Percentiles rank a stretch among this genome's conserved stretches.
Conservation (phyloP, 92 coral and sea anemone species). For the Galaxea fascicularis region DNA sequence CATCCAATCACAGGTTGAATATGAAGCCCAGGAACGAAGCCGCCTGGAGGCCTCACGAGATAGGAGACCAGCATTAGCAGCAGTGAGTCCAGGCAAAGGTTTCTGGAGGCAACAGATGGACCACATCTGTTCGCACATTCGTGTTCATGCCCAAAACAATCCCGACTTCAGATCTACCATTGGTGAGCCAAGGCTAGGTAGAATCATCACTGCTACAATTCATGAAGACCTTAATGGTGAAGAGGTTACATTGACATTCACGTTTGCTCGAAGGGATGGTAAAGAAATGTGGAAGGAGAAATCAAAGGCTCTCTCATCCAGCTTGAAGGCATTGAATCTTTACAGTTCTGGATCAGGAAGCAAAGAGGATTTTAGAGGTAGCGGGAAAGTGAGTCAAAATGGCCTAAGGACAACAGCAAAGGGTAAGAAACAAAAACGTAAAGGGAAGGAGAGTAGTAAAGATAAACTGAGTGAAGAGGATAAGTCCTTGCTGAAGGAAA, state of each 20-base stretch:
- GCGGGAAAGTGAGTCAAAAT: constrained; percentile 44
- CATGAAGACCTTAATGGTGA: constrained; percentile 97
- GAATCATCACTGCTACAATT: constrained; percentile 90
- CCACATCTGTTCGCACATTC: constrained; percentile 95
- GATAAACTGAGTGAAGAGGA: constrained; percentile 73
- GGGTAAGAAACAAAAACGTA: constrained; percentile 66
- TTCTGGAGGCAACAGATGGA: constrained; percentile 99
- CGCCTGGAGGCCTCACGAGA: constrained; percentile 88
- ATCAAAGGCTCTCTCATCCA: constrained; percentile 74
- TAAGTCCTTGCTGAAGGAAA: constrained; percentile 80
- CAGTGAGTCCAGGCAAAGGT: constrained; percentile 98
- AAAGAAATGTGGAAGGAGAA: constrained; percentile 83
- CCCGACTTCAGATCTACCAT: constrained; percentile 93
- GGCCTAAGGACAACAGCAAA: constrained; percentile 58
- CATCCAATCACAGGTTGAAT: constrained; percentile 78
- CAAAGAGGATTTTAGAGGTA: constrained; percentile 63
- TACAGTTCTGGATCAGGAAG: constrained; percentile 42
- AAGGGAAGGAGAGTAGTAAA: constrained; percentile 56
- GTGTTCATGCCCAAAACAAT: constrained; percentile 95
- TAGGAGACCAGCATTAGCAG: constrained; percentile 85
- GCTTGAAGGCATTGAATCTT: constrained; percentile 73
- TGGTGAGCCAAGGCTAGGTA: constrained; percentile 97
- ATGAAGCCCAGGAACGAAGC: constrained; percentile 78
- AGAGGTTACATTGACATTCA: constrained; percentile 88
- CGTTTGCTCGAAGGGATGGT: constrained; percentile 87